Evolutionary conservation across 2,797 vertebrate species (phyloP), one percentile per base, ranked within the genome.

Genomic region (Lerista edwardsae): DNA sequence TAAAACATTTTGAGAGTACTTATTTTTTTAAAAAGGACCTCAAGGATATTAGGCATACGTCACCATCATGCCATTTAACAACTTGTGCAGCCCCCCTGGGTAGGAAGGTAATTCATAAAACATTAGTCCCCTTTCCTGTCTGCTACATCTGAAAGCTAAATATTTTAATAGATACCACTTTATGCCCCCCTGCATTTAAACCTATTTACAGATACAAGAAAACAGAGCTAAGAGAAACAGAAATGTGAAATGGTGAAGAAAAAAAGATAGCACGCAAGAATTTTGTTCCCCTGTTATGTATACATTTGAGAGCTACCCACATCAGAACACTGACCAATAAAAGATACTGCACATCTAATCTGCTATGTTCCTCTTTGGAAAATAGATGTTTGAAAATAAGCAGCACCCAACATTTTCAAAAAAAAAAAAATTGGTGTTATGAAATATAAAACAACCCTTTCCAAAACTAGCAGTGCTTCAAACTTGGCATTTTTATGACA

Each of bases 61-160:
- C 36, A 61, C 39, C 64, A 68, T 36, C 41, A 34, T 67, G 36
- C n/a, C 72, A 61, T 61, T 80, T 75, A 80, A 67, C 78, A 68
- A 74, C 10, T 17, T 59, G 25, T 47, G 78, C 29, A 41, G 21
- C 2, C 47, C 78, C 72, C 64, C 25, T 75, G 51, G 64, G 55
- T 10, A 17, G 29, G 68, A 85, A 68, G 51, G 23, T 61, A 80
- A 44, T 75, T 59, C 51, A 85, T 80, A 41, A 85, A 65, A 77
- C 61, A 64, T 75, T 19, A 80, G 29, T 55, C 25, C 27, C 21
- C 41, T 59, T 67, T 57, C 57, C 77, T 27, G 64, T 21, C 72
- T 34, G 7, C 27, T 41, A 39, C 14, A 69, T 68, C 51, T 75
- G 68, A 51, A 69, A 55, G 31, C 64, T 67, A 75, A 79, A 69